Evolutionary conservation across 2,888 invertebrate genomes (phyloP).

Genomic region (Urechis unicinctus): DNA sequence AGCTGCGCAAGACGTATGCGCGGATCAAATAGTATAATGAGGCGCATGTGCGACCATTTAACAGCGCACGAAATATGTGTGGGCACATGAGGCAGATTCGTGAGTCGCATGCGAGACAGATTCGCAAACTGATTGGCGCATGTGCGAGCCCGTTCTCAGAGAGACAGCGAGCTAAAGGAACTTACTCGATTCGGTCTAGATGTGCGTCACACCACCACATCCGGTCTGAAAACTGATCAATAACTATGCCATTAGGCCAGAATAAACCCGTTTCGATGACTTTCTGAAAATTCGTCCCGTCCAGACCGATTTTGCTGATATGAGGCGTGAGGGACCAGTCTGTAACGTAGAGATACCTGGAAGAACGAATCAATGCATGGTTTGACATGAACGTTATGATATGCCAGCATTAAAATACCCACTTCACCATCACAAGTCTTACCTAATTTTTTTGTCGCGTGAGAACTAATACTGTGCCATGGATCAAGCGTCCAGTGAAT

Average conservation of each 20-base stretch:
- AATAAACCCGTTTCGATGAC: conserved; percentile 71
- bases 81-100: no score
- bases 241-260: conserved; percentile 96
- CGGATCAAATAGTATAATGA: no score
- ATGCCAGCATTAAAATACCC: neutral
- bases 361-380: neutral
- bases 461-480: no score
- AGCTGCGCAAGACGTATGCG: no score
- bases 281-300: conserved; percentile 71
- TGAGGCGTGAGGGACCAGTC: conserved; percentile 86
- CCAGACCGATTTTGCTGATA: conserved; percentile 94
- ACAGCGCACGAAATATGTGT: no score
- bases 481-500: no score
- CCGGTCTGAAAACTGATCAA: conserved; percentile 91
- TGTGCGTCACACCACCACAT: conserved; percentile 93
- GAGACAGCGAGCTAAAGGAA: neutral
- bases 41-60: no score
- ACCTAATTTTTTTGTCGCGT: no score
- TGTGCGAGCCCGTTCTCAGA: neutral
- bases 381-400: neutral
- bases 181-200: conserved; percentile 21
- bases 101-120: no score
- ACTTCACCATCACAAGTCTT: neutral
- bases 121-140: neutral
- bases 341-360: conserved; percentile 75